Evolutionary conservation across 2,888 invertebrate genomes (phyloP).

Genomic region (Resseliella maxima): DNA sequence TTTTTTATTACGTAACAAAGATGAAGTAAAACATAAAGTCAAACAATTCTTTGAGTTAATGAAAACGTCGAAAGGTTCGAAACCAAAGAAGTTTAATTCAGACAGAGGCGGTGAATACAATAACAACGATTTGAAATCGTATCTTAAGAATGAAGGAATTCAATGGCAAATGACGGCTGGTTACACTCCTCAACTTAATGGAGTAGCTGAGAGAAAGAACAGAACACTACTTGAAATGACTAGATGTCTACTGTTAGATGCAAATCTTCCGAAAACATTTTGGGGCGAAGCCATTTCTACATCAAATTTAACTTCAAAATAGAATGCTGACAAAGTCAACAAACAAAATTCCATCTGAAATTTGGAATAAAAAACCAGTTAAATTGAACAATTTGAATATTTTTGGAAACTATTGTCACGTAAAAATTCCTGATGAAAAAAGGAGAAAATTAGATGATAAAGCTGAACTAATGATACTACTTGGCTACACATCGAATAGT

Average conservation of each 20-base stretch:
- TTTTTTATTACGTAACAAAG: slow-evolving; percentile 61
- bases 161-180: slow-evolving; percentile 61
- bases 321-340: not conserved
- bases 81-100: slow-evolving; percentile 58
- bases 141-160: slow-evolving; percentile 61
- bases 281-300: slow-evolving; percentile 63
- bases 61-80: not conserved
- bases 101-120: slow-evolving; percentile 62
- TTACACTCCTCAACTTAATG: slow-evolving; percentile 63
- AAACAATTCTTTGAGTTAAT: not conserved
- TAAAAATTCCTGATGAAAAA: slow-evolving; percentile 28
- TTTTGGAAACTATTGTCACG: slow-evolving; percentile 57
- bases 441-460: slow-evolving; percentile 23
- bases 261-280: slow-evolving; percentile 60
- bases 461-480: slow-evolving; percentile 49
- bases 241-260: slow-evolving; percentile 60
- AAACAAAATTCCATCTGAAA: slow-evolving; percentile 58
- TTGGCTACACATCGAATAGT: not conserved
- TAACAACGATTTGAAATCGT: slow-evolving; percentile 59
- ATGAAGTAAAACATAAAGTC: slow-evolving; percentile 59
- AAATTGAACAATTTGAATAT: slow-evolving; percentile 56
- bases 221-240: slow-evolving; percentile 61
- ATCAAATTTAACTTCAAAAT: slow-evolving; percentile 57
- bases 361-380: slow-evolving; percentile 56
- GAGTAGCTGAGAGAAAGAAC: slow-evolving; percentile 62